Base-by-base conservation (phyloP, 2,113 vertebrate genomes). In the Ptilonorhynchus violaceus region DNA sequence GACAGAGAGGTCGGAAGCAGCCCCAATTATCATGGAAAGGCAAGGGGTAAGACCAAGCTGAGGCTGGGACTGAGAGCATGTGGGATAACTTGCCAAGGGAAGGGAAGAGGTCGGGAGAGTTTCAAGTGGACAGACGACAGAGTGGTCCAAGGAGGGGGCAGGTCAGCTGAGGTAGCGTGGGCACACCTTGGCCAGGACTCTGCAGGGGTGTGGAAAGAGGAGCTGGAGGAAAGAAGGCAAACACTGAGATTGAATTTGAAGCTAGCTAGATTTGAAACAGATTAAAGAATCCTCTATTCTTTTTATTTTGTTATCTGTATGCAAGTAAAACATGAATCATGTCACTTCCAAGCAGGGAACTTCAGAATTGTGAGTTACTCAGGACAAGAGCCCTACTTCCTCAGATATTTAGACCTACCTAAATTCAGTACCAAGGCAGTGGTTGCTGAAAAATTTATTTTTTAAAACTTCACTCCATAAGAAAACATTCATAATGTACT, bases 41-140 rank as follows among this genome's bases (percentile, higher is more conserved):
- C 37, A 39, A 59, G 11, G 23, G 22, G 16, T 39, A 50, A 55
- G 11, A 60, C 15, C 28, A 66, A 67, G 23, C 18, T 33, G 19
- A 46, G 60, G 6, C 20, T 17, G 23, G 27, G 9, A 56, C 24
- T 69, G 59, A 66, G 21, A 42, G 13, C 0, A 0, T 1, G 9
- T 22, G 46, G 41, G 33, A 33, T 56, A 52, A 64, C 27, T 2
- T 63, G 23, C 52, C 31, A 35, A 35, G 46, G 27, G 33, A 60
- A 55, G 12, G 6, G 30, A 73, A 12, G 5, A 63, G 17, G 27
- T 8, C 2, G 0, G 17, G 20, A 31, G 23, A 42, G 20, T 25
- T 52, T 44, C 55, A 70, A 28, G n/a, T 41, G 17, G 20, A 85
- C 19, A 44, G 52, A 50, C 56, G 41, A 23, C 4, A 12, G 16